Evolutionary conservation across 30 jellyfish, hydroid and myxozoan genomes (phyloP).

Genomic region (Cassiopea xamachana): DNA sequence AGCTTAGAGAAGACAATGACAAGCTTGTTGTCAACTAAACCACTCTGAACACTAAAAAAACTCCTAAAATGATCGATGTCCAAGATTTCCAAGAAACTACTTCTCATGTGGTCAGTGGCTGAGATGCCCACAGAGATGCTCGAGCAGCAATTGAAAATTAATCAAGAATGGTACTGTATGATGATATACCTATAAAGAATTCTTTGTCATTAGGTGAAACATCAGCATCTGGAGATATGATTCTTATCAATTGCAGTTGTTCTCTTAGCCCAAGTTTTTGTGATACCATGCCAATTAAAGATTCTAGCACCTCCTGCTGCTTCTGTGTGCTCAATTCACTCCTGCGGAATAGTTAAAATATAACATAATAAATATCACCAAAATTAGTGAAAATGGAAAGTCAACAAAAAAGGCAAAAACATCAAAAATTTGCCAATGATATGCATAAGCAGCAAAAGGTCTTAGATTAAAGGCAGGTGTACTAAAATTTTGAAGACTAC

Average conservation of each 20-base stretch:
- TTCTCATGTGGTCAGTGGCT: too few species aligned
- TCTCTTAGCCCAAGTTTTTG: constrained; percentile 90
- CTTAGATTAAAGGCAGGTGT: background rate
- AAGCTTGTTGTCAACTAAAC: too few species aligned
- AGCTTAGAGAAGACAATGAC: too few species aligned
- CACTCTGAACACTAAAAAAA: too few species aligned
- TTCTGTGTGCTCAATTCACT: constrained; percentile 67
- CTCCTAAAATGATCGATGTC: too few species aligned
- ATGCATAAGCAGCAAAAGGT: background rate
- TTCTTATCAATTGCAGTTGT: constrained; percentile 83
- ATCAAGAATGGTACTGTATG: background rate
- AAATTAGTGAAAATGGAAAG: too few species aligned
- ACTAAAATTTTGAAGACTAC: background rate
- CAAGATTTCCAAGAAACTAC: too few species aligned
- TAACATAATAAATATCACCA: background rate
- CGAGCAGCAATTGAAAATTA: background rate
- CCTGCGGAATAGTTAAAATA: constrained; percentile 49
- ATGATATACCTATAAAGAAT: constrained; percentile 81
- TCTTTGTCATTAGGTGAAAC: constrained; percentile 91
- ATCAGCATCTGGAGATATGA: constrained; percentile 91
- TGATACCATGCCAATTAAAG: constrained; percentile 82
- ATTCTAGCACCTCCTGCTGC: constrained; percentile 82
- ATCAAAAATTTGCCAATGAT: background rate
- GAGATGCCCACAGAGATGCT: too few species aligned
- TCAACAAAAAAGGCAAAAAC: background rate